A percentile compares a stretch with the other conserved stretches of the same genome.
phyloP scores from a whole-genome alignment of 2,113 vertebrate species.

The Hypanus sabinus region DNA sequence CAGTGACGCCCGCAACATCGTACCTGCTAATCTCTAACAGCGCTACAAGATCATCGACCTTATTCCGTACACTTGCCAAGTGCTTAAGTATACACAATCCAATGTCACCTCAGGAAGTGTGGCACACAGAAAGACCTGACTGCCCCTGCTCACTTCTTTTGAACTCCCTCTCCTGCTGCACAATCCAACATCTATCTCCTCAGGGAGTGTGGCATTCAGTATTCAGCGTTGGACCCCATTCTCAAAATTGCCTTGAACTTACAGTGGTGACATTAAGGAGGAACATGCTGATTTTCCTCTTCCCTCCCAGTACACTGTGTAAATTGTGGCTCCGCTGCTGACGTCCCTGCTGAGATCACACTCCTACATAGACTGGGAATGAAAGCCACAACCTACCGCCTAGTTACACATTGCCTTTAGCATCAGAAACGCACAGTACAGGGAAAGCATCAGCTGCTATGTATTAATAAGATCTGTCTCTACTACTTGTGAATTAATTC shows the following conservation, averaged over 20 bases:
- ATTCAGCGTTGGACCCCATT: not conserved
- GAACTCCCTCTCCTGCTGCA: no score
- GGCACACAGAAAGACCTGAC: no score
- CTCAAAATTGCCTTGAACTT: not conserved
- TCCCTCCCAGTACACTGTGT: not conserved
- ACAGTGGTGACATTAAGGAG: not conserved
- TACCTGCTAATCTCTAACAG: no score
- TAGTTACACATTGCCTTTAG: not conserved
- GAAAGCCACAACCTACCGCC: not conserved
- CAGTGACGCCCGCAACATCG: no score
- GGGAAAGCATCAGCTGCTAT: not conserved
- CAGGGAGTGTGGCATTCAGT: no score
- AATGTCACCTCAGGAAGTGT: no score
- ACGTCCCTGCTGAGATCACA: not conserved
- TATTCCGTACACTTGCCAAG: no score
- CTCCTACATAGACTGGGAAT: not conserved
- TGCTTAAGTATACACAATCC: no score
- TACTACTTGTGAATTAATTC: not conserved
- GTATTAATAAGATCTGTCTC: not conserved
- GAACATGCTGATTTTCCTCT: not conserved
- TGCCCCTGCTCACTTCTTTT: no score
- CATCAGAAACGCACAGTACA: not conserved
- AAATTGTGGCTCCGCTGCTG: not conserved
- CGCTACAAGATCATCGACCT: no score
- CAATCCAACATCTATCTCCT: no score